phyloP scores from a whole-genome alignment of 2,797 vertebrate species.

The Toxotes lorentzi region DNA sequence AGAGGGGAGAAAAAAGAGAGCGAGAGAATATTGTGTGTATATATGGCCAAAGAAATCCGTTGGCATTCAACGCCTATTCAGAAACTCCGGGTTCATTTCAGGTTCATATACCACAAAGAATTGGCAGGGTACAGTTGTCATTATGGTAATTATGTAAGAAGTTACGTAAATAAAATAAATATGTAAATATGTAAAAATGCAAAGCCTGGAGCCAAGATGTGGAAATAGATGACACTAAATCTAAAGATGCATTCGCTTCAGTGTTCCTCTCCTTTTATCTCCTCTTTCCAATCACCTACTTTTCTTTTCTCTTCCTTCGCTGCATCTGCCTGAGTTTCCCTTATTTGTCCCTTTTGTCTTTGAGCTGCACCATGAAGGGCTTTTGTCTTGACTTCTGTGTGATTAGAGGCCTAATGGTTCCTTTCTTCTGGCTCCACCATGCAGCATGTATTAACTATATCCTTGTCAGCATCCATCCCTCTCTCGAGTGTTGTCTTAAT shows the following conservation, averaged over 20 bases:
- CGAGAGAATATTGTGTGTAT: not conserved
- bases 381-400: slow-evolving; percentile 42
- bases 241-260: slow-evolving; percentile 46
- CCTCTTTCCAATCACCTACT: not conserved
- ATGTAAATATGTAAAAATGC: slow-evolving; percentile 66
- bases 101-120: slow-evolving; percentile 40
- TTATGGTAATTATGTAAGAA: slow-evolving; percentile 69
- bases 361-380: slow-evolving; percentile 26
- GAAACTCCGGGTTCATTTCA: slow-evolving; percentile 50
- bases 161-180: slow-evolving; percentile 55
- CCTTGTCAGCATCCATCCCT: slow-evolving; percentile 54
- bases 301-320: not conserved
- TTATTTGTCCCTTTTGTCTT: slow-evolving; percentile 17
- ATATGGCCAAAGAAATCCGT: slow-evolving; percentile 17
- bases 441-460: slow-evolving; percentile 47
- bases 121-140: slow-evolving; percentile 29
- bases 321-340: slow-evolving; percentile 21
- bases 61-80: not conserved
- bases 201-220: slow-evolving; percentile 48
- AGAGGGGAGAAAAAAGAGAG: not conserved
- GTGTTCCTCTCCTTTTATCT: slow-evolving; percentile 37
- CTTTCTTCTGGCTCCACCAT: slow-evolving; percentile 42
- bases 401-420: slow-evolving; percentile 52
- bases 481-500: slow-evolving; percentile 37
- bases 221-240: slow-evolving; percentile 44